Evolutionary conservation across 2,113 vertebrate species (phyloP).

Genomic region (Cephalophus harveyi): DNA sequence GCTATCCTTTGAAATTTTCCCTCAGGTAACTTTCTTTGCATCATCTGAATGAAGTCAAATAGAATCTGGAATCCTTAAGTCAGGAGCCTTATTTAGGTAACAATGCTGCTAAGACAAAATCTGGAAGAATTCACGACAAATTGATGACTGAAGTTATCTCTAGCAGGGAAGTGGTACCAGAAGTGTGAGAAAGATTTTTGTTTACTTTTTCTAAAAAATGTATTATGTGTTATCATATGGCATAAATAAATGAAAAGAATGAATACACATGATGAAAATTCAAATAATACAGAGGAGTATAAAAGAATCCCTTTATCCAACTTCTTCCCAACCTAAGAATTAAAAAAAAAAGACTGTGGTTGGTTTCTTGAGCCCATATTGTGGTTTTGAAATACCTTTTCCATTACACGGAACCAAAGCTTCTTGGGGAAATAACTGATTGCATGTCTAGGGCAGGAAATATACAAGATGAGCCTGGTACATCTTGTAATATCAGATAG

Average conservation of each 20-base stretch:
- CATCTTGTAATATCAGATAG: neutral
- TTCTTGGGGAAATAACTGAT: neutral
- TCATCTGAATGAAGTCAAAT: neutral
- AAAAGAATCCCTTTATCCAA: neutral
- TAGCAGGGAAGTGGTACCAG: neutral
- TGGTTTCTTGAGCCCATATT: neutral
- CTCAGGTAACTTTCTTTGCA: neutral
- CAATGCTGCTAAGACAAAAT: neutral
- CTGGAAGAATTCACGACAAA: neutral
- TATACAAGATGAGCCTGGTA: neutral
- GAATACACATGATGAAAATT: neutral
- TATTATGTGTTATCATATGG: neutral
- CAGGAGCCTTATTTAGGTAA: neutral
- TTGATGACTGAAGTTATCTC: neutral
- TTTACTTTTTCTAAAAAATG: neutral
- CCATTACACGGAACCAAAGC: neutral
- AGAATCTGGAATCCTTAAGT: neutral
- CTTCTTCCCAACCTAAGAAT: neutral
- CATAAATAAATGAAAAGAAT: slow-evolving; percentile 7
- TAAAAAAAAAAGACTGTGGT: neutral
- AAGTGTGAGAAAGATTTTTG: neutral
- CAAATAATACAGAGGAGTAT: neutral
- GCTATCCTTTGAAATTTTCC: neutral
- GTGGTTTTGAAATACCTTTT: neutral
- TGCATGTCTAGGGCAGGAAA: neutral